Evolutionary conservation across 2,888 invertebrate species (phyloP).

Genomic region (Pimpla rufipes): DNA sequence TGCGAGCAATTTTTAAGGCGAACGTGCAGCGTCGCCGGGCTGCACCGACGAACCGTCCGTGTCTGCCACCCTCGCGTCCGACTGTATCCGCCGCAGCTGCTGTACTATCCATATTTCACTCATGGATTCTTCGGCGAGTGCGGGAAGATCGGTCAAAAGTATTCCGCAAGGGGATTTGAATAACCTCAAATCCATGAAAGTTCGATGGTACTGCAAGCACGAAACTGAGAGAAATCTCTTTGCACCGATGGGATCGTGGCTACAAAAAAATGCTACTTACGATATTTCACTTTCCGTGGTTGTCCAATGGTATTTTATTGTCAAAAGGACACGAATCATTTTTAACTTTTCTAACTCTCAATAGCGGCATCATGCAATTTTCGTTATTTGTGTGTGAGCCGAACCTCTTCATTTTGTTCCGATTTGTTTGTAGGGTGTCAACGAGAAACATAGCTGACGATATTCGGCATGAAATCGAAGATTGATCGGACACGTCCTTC

Average conservation of each 20-base stretch:
- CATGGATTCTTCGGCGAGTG: constrained; percentile 24
- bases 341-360: too few relatives aligned
- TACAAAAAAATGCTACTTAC: too few relatives aligned
- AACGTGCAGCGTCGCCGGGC: constrained; percentile 73
- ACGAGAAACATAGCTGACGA: constrained; percentile 20
- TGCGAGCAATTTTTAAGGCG: constrained; percentile 80
- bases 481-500: constrained; percentile 64
- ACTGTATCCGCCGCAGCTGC: neutral
- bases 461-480: constrained; percentile 50
- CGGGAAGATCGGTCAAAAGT: constrained; percentile 5
- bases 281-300: too few relatives aligned
- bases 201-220: too few relatives aligned
- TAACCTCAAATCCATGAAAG: too few relatives aligned
- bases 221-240: too few relatives aligned
- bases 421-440: constrained; percentile 21
- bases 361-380: too few relatives aligned
- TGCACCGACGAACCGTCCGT: constrained; percentile 34
- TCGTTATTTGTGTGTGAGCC: too few relatives aligned
- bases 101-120: neutral
- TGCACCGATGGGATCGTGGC: too few relatives aligned
- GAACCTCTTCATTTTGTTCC: neutral
- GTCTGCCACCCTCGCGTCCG: neutral
- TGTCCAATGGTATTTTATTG: too few relatives aligned
- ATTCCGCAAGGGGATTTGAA: neutral
- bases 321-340: too few relatives aligned